Evolutionary conservation across 2,113 vertebrate genomes (phyloP).

Genomic region (Microtus pennsylvanicus): DNA sequence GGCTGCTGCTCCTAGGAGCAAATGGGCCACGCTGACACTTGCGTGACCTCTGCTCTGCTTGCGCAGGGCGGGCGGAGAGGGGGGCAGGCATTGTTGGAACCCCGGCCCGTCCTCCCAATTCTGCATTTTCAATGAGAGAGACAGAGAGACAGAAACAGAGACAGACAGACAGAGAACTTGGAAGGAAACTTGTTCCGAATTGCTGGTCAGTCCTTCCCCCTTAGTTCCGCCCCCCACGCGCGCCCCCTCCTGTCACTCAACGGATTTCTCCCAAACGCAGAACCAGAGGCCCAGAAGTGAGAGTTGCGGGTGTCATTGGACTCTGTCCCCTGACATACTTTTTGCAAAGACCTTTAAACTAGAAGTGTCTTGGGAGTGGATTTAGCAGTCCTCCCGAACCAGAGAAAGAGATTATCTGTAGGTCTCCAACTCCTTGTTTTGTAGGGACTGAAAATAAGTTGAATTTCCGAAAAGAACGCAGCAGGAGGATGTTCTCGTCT

Average conservation of each 20-base stretch:
- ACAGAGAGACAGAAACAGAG: no score
- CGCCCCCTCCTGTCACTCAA: not conserved
- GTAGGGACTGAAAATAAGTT: not conserved
- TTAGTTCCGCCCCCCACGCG: not conserved
- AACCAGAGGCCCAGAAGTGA: not conserved
- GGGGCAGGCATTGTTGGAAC: slow-evolving; percentile 51
- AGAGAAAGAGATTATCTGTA: not conserved
- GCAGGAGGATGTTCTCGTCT: not conserved
- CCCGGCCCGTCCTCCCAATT: not conserved
- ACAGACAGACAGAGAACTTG: no score
- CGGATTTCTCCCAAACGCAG: not conserved
- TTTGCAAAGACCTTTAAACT: not conserved
- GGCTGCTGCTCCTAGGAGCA: not conserved
- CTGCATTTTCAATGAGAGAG: slow-evolving; percentile 42
- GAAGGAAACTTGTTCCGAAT: slow-evolving; percentile 8
- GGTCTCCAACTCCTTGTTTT: not conserved
- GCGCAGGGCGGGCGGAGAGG: not conserved
- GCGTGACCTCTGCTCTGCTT: slow-evolving; percentile 54
- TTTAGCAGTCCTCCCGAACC: not conserved
- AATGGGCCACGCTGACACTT: slow-evolving; percentile 40
- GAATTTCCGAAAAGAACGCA: not conserved
- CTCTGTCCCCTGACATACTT: not conserved
- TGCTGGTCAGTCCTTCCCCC: not conserved
- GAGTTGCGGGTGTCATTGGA: not conserved
- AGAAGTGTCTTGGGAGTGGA: no score